Conservation (phyloP, 1,140 invertebrate species). For the Magallana angulata region DNA sequence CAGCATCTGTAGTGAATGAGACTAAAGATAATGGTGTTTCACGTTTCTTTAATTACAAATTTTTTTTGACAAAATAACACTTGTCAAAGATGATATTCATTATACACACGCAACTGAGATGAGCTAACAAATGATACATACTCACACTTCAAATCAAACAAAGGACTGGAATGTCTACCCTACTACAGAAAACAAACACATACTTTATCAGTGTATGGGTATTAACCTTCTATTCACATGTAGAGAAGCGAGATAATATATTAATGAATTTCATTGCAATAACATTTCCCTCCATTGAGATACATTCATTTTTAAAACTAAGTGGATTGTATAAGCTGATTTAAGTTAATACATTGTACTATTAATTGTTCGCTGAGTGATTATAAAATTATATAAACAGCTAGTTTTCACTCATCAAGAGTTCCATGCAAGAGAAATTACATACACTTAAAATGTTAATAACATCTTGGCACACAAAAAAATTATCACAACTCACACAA, state of each 20-base stretch:
- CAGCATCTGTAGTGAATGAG: no score
- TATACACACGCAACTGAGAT: not conserved
- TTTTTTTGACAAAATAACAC: not conserved
- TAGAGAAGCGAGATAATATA: no score
- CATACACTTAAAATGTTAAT: not conserved
- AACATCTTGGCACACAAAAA: constrained; percentile 29
- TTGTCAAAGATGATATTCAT: not conserved
- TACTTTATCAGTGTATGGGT: no score
- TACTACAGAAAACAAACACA: not conserved
- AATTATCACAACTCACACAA: constrained; percentile 11
- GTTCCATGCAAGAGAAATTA: not conserved
- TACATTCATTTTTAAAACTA: not conserved
- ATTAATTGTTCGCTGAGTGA: constrained; percentile 5
- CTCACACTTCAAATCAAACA: constrained; percentile 27
- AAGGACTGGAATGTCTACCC: constrained; percentile 25
- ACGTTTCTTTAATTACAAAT: not conserved
- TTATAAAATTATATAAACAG: not conserved
- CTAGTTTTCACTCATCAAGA: not conserved
- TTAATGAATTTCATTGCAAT: not conserved
- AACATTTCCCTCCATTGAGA: not conserved
- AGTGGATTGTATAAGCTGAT: not conserved
- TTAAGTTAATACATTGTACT: not conserved
- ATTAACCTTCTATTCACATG: no score
- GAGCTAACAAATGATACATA: constrained; percentile 12
- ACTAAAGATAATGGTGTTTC: no score